Evolutionary conservation across 2,797 vertebrate genomes (phyloP), one percentile per base, ranked within the genome.

Genomic region (Phoeniculus purpureus): DNA sequence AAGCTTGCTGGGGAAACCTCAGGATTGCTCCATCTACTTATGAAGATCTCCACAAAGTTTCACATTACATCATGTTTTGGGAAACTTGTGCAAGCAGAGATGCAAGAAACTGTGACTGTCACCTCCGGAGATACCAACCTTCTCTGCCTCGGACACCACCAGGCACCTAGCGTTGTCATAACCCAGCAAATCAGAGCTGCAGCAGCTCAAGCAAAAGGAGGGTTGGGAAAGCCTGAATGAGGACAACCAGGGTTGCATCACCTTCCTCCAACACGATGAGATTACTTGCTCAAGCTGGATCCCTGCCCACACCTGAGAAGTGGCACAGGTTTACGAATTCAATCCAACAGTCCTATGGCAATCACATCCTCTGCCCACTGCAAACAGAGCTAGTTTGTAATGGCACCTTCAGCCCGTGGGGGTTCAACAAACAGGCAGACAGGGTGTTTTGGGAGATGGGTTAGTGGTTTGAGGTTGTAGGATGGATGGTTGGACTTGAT

Each of bases 1-100:
- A 51, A 34, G 15, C 5, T 31, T 29, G 21, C 31, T 7, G 25
- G 27, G 65, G 79, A 72, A 92, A 76, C 87, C 37, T 70, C 45
- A 76, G 66, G 77, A 68, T 21, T 70, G 43, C 50, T 85, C 94
- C 92, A 93, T 83, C 90, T 83, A 8, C 40, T 31, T 0, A 1
- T 18, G 50, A 84, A 84, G 45, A 94, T 87, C 91, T 95, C 67
- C 43, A 68, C 48, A 37, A 81, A 87, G 89, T 93, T 94, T 96
- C 93, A 85, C 0, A 0, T 95, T 91, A 66, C 73, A 12, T 87
- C 81, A 95, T 15, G 4, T 62, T 27, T 31, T 81, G 80, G 45
- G 85, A 93, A 94, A 94, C 92, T 79, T 87, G 92, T 1, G 13
- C 55, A 89, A 92, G 68, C 79, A 85, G 79, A 83, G 74, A 68